Percentiles rank a stretch among this genome's conserved stretches.
These are phyloP conservation scores for Himalopsyche kuldschensis DNA, from an alignment of 2,888 invertebrate species.

Conservation along the genomic window DNA sequence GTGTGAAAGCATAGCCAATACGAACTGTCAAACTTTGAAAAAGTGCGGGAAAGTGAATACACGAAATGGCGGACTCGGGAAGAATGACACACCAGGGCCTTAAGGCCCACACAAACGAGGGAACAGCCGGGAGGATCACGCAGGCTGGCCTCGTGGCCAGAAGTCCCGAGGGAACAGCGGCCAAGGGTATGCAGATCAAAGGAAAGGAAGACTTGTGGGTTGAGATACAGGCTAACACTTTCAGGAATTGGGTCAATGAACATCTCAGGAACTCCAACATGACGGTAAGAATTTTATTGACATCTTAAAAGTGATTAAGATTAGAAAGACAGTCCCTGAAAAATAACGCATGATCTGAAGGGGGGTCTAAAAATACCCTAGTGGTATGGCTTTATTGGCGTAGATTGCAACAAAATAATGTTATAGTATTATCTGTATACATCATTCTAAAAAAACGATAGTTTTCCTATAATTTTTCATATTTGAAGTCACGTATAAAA, in stretches of 20 bases:
- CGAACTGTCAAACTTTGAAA: not conserved
- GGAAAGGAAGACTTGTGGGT: constrained; percentile 96
- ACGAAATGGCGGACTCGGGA: constrained; percentile 4
- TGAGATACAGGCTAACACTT: constrained; percentile 93
- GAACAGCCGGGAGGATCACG: constrained; percentile 61
- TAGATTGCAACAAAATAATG: no score
- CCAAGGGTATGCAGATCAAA: constrained; percentile 92
- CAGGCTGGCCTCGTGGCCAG: constrained; percentile 85
- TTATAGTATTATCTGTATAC: no score
- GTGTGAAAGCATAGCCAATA: not conserved
- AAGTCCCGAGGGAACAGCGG: constrained; percentile 91
- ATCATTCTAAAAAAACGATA: no score
- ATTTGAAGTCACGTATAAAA: no score
- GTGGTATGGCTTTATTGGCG: no score
- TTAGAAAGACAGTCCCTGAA: no score
- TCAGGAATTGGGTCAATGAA: constrained; percentile 97
- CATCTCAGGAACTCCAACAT: constrained; percentile 73
- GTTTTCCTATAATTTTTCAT: no score
- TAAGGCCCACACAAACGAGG: not conserved
- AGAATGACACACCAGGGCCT: constrained; percentile 60
- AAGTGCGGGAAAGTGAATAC: not conserved
- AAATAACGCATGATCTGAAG: no score
- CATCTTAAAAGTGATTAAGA: no score
- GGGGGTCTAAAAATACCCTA: no score
- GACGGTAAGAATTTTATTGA: constrained; percentile 54